These are phyloP conservation scores for Myotis lucifugus DNA, from an alignment of 2,113 vertebrate genomes.

Conservation along the genomic window DNA sequence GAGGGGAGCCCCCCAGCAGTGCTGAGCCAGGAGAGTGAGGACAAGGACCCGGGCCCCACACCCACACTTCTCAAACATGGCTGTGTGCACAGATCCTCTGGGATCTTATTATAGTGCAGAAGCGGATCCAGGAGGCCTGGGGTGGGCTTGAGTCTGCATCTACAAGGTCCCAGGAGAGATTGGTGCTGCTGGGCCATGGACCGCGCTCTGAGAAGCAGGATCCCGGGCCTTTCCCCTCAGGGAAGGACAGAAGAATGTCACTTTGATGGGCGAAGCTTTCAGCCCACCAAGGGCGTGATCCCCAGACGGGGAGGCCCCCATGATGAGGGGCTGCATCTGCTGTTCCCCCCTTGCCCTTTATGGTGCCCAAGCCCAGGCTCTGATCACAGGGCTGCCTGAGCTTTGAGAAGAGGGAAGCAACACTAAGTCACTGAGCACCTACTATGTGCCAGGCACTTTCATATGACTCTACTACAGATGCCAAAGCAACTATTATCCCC, in stretches of 20 bases:
- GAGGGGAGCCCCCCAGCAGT: rapidly evolving
- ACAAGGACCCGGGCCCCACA: rapidly evolving
- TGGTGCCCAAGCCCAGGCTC: rapidly evolving
- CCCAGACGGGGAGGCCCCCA: neutral
- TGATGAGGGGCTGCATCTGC: rapidly evolving
- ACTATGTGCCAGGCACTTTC: neutral
- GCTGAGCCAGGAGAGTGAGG: rapidly evolving
- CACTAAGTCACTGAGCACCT: rapidly evolving
- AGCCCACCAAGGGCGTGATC: rapidly evolving
- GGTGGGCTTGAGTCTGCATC: neutral
- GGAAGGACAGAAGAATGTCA: neutral
- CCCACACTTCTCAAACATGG: rapidly evolving
- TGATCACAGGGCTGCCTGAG: neutral
- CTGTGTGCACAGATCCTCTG: rapidly evolving
- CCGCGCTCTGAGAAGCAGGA: neutral
- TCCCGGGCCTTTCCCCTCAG: rapidly evolving
- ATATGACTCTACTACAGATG: rapidly evolving
- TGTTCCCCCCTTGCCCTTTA: rapidly evolving
- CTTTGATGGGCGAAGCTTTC: neutral
- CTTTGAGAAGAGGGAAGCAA: neutral
- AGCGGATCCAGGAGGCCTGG: neutral
- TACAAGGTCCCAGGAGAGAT: neutral
- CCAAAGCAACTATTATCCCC: neutral
- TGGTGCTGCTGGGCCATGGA: rapidly evolving
- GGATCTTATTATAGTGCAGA: neutral